A percentile compares a stretch with the other conserved stretches of the same genome.
Conservation (phyloP, 92 coral and sea anemone species). For the Scolanthus callimorphus region DNA sequence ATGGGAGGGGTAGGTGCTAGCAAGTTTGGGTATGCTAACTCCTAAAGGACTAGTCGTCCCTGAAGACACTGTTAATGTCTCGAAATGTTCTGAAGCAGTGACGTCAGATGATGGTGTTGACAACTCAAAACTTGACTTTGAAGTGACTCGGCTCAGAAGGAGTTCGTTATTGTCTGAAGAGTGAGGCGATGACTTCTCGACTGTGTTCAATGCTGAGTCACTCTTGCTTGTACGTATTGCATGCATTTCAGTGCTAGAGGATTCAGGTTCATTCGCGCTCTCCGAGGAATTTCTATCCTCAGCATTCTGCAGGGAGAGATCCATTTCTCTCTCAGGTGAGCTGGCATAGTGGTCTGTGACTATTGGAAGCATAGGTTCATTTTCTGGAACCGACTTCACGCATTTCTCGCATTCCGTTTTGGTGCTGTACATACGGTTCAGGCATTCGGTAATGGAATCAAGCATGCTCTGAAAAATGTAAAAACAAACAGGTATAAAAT, state of each 20-base stretch:
- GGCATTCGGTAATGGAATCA: slow-evolving; percentile 78
- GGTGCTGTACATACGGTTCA: slow-evolving; percentile 72
- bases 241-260: slow-evolving; percentile 12
- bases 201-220: slow-evolving; percentile 55
- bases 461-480: slow-evolving; percentile 92
- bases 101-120: slow-evolving; percentile 28
- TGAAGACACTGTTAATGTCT: slow-evolving; percentile 11
- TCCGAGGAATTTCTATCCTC: not conserved
- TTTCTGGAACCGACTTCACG: slow-evolving; percentile 10
- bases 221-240: slow-evolving; percentile 71
- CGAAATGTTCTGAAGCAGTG: slow-evolving; percentile 6
- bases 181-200: slow-evolving; percentile 42
- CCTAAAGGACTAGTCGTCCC: slow-evolving; percentile 12
- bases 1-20: slow-evolving; percentile 36
- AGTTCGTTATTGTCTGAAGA: slow-evolving; percentile 12
- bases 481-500: too few relatives aligned
- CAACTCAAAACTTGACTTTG: slow-evolving; percentile 69
- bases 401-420: slow-evolving; percentile 75
- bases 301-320: slow-evolving; percentile 1
- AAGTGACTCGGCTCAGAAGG: slow-evolving; percentile 37
- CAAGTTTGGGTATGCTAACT: not conserved
- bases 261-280: slow-evolving; percentile 2
- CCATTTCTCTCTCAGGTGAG: not conserved
- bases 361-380: slow-evolving; percentile 28
- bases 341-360: slow-evolving; percentile 37